Evolutionary conservation across 2,888 invertebrate genomes (phyloP), one percentile per base, ranked within the genome.

Genomic region (Pollenia griseotomentosa): DNA sequence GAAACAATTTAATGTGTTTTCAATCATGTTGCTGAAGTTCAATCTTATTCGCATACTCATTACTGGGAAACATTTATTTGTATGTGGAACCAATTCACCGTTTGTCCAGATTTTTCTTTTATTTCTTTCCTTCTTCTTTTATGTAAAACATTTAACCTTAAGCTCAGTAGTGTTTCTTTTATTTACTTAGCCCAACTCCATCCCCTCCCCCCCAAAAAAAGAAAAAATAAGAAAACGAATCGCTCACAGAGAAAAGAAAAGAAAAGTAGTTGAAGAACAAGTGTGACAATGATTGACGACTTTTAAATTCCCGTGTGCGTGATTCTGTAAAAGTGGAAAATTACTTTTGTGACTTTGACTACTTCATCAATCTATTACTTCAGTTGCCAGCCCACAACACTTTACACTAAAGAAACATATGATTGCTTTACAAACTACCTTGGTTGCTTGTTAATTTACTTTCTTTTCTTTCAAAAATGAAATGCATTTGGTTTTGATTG

Each of bases 261-360:
- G 46, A 65, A 65, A 65, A 46, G 44, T 11, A 44, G 16, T 46
- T 19, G 46, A 40, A 57, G 42, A 46, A 65, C 7, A 80, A 63
- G 70, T 79, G 83, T 86, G 86, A 86, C 86, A 86, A 83, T 86
- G 86, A 86, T 86, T 79, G 83, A 86, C 74, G 65, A 79, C 79
- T 71, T 80, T 65, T 79, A 51, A 75, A 75, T 75, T 80, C 74
- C 75, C 74, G 33, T 75, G 83, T 75, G 79, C 63, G 83, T 83
- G 75, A 86, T 86, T 79, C 63, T 65, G 65, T 59, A 75, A 74
- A 86, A 63, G 66, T 77, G 73, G 83, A 75, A 86, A 86, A 79
- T 86, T 86, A 57, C 70, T 83, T 79, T 79, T 79, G 74, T 83
- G 63, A 74, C 53, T 83, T 40, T 61, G 57, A 73, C 73, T 53